Base-by-base conservation (phyloP, 2,888 invertebrate species). In the Neoascia interrupta region DNA sequence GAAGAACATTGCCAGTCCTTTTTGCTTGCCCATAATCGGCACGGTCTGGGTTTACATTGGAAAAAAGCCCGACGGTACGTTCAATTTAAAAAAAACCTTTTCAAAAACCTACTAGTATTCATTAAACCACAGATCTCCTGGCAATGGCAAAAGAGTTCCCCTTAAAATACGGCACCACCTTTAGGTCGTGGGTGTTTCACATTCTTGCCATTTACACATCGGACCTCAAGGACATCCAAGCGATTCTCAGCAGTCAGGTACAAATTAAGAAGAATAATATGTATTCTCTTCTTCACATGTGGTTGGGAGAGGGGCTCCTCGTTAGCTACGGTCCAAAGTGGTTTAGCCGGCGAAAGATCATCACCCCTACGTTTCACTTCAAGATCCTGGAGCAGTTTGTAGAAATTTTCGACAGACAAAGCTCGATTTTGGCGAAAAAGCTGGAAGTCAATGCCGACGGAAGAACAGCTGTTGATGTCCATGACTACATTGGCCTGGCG, bases 301-400 rank as follows among this genome's bases (percentile, higher is more conserved):
- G 88, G 88, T 81, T 88, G 47, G 88, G 88, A 36, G 83, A 81
- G 1, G 88, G 88, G 0, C 60, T 88, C 1, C 80, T 88, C 0
- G 43, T 88, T 13, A 88, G 88, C 66, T 84, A 83, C 0, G 88
- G 87, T 8, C 83, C 86, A 4, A 92, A 91, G 88, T 95, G 95
- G 95, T 91, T 90, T 83, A 88, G 88, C 1, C 90, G 93, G 28
- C 90, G 95, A 13, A 94, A 93, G 86, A 91, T 94, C 72, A 87
- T 95, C 63, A 94, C 94, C 0, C 94, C 95, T 0, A 91, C 95
- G 0, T 95, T 95, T 85, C 95, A 95, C 86, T 95, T 95, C 85
- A 93, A 93, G 84, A 94, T 95, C 63, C 87, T 95, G 23, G 92
- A 94, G 84, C 91, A 93, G 83, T 95, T 94, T 85, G 87, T 94